Evolutionary conservation across 1,140 invertebrate genomes (phyloP).

Genomic region (Arctopsyche grandis): DNA sequence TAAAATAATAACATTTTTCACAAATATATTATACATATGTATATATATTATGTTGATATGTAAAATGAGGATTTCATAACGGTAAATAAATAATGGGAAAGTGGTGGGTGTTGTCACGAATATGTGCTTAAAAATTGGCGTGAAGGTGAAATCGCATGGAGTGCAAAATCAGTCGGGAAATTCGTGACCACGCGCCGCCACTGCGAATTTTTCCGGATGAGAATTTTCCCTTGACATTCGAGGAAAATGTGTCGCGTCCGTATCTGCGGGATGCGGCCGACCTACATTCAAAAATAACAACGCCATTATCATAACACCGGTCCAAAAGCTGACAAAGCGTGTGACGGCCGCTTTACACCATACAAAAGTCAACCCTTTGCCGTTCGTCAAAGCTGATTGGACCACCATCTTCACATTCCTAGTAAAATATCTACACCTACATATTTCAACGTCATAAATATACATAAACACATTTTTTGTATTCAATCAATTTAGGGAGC

Average conservation of each 20-base stretch:
- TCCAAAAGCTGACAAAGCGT: background rate
- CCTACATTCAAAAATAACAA: conserved; percentile 11
- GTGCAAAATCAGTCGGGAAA: background rate
- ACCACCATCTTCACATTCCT: too few species aligned
- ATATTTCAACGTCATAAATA: too few species aligned
- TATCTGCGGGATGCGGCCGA: background rate
- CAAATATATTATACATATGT: too few species aligned
- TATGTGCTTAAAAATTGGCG: background rate
- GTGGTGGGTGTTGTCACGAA: background rate
- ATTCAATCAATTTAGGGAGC: too few species aligned
- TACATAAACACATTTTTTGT: too few species aligned
- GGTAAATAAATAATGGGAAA: background rate
- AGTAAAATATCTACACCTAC: too few species aligned
- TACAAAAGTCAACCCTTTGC: conserved; percentile 4
- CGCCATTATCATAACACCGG: background rate
- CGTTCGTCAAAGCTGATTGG: background rate
- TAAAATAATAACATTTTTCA: too few species aligned
- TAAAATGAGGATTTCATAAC: too few species aligned
- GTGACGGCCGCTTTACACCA: background rate
- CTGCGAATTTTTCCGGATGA: background rate
- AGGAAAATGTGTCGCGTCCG: background rate
- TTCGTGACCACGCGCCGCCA: background rate
- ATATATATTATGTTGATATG: too few species aligned
- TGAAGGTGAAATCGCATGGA: background rate
- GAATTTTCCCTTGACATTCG: background rate